phyloP scores from a whole-genome alignment of 2,888 invertebrate genomes.

The Mylabris sibirica region DNA sequence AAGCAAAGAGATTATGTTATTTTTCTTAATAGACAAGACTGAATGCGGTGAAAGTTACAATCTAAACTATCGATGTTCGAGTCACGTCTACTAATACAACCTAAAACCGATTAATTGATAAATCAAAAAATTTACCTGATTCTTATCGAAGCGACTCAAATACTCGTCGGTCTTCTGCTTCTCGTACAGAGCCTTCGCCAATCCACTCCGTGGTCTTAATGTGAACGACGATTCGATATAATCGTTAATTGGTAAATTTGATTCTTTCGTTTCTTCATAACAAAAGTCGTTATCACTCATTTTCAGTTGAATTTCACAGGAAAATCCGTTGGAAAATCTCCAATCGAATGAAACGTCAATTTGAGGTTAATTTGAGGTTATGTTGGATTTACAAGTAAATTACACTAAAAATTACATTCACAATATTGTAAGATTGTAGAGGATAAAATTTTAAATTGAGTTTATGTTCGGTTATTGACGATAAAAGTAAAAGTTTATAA shows the following conservation, averaged over 20 bases:
- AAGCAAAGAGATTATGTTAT: background rate
- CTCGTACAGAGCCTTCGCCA: slow-evolving; percentile 76
- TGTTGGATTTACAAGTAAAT: slow-evolving; percentile 7
- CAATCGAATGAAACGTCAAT: background rate
- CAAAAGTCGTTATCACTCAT: slow-evolving; percentile 28
- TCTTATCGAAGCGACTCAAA: slow-evolving; percentile 72
- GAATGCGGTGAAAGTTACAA: background rate
- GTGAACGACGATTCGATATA: slow-evolving; percentile 42
- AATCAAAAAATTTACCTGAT: slow-evolving; percentile 65
- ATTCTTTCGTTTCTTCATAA: background rate
- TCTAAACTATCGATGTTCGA: background rate
- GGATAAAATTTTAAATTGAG: background rate
- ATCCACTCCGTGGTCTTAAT: slow-evolving; percentile 73
- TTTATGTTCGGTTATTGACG: background rate
- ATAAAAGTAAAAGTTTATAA: slow-evolving; percentile 15
- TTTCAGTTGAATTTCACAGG: background rate
- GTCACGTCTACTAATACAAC: background rate
- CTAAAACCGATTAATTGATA: background rate
- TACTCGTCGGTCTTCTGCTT: slow-evolving; percentile 76
- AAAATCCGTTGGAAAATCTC: background rate
- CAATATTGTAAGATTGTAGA: slow-evolving; percentile 2
- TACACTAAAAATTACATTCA: slow-evolving; percentile 13
- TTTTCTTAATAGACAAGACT: background rate
- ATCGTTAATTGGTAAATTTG: background rate
- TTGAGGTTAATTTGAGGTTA: slow-evolving; percentile 13